phyloP scores from a whole-genome alignment of 2,113 vertebrate genomes.

The Tupaia chinensis region DNA sequence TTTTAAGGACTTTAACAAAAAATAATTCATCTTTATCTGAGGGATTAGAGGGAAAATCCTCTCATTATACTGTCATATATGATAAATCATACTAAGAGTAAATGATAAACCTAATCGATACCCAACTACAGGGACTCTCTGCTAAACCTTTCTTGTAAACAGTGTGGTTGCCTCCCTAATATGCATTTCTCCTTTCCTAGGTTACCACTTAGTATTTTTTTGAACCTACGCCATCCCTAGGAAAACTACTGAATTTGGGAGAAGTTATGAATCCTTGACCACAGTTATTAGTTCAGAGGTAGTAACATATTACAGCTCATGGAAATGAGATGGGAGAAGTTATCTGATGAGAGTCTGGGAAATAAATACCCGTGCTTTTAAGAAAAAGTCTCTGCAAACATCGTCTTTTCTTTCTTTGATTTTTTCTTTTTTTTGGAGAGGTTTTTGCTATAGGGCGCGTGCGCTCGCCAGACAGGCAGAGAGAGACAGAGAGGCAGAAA shows the following conservation, averaged over 20 bases:
- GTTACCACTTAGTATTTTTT: background rate
- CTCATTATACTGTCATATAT: background rate
- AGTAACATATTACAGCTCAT: background rate
- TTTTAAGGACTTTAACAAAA: conserved; percentile 1
- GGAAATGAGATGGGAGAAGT: background rate
- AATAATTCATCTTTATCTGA: background rate
- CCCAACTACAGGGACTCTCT: background rate
- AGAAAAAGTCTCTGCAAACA: background rate
- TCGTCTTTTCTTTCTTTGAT: background rate
- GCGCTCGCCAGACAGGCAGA: no score
- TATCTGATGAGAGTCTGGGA: background rate
- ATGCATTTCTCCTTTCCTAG: background rate
- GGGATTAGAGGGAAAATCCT: background rate
- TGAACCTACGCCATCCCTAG: background rate
- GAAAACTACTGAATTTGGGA: background rate
- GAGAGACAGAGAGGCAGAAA: no score
- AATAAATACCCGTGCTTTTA: background rate
- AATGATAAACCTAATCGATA: background rate
- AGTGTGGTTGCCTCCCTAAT: background rate
- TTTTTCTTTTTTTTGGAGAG: no score
- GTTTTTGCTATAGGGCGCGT: no score
- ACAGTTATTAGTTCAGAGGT: background rate
- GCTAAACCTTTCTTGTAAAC: background rate
- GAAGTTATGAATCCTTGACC: background rate
- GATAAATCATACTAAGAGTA: conserved; percentile 18